Conservation (phyloP, 2,113 vertebrate genomes). For the Erythrocercus mccallii region DNA sequence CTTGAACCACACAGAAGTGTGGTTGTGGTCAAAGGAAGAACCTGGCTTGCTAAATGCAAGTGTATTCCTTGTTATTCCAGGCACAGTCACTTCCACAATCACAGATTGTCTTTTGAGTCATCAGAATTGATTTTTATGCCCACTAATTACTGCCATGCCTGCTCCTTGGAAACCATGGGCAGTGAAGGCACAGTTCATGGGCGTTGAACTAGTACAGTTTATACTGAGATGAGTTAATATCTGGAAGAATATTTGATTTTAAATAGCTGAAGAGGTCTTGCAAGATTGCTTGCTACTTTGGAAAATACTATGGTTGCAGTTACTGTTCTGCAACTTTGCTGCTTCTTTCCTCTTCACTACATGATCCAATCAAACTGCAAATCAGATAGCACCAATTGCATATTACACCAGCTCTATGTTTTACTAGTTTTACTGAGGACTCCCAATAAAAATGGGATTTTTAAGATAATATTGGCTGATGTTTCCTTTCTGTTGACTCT, state of each 20-base stretch:
- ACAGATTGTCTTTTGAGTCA: conserved; percentile 6
- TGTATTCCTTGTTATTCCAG: not conserved
- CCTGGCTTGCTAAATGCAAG: not conserved
- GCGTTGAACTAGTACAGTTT: not conserved
- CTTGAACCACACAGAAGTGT: fast-evolving
- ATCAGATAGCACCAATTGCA: not conserved
- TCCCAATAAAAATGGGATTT: not conserved
- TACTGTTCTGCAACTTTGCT: not conserved
- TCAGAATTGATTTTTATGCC: conserved; percentile 9
- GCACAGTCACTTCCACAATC: not conserved
- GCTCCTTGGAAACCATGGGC: not conserved
- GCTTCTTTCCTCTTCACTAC: not conserved
- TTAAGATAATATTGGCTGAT: not conserved
- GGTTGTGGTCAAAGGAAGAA: not conserved
- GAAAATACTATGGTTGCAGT: not conserved
- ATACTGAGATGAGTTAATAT: not conserved
- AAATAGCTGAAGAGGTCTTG: not conserved
- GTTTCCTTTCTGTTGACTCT: not conserved
- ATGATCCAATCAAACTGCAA: not conserved
- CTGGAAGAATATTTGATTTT: not conserved
- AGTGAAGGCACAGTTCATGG: not conserved
- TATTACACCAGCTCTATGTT: not conserved
- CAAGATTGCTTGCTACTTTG: not conserved
- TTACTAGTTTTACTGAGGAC: not conserved
- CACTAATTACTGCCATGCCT: not conserved